These are phyloP conservation scores for Sceloporus undulatus DNA, from an alignment of 2,113 vertebrate species.

Conservation along the genomic window DNA sequence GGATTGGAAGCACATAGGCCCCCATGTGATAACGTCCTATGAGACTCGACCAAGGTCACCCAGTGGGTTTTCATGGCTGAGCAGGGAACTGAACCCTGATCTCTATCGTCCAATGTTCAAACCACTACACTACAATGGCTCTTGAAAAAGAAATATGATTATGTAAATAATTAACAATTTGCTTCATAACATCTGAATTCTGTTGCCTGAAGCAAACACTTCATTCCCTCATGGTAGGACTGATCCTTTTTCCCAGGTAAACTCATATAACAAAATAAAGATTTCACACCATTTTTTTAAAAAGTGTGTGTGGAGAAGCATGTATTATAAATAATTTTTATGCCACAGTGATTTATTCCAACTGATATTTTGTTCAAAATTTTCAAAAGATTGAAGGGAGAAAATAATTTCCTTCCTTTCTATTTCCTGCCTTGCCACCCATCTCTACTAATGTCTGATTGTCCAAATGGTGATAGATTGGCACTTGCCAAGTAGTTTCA, in stretches of 20 bases:
- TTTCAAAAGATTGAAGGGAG: neutral
- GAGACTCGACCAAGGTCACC: too few relatives aligned
- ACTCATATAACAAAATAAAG: slow-evolving; percentile 8
- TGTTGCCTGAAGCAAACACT: too few relatives aligned
- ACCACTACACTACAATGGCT: too few relatives aligned
- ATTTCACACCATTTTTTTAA: slow-evolving; percentile 25
- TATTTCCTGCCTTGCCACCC: neutral
- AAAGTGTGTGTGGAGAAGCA: neutral
- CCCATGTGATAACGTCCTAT: too few relatives aligned
- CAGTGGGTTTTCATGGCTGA: too few relatives aligned
- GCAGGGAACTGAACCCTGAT: too few relatives aligned
- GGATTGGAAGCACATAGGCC: too few relatives aligned
- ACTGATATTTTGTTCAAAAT: neutral
- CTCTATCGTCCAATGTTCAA: too few relatives aligned
- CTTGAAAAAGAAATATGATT: too few relatives aligned
- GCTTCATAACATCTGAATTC: slow-evolving; percentile 37
- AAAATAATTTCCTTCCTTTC: neutral
- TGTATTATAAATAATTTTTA: neutral
- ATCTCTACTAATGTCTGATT: neutral
- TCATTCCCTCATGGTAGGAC: too few relatives aligned
- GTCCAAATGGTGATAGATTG: slow-evolving; percentile 1
- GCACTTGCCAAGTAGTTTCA: slow-evolving; percentile 23
- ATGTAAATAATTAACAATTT: neutral
- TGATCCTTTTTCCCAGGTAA: slow-evolving; percentile 31
- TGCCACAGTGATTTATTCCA: slow-evolving; percentile 1